Conservation (phyloP, 2,113 vertebrate genomes). For the Murina feae region DNA sequence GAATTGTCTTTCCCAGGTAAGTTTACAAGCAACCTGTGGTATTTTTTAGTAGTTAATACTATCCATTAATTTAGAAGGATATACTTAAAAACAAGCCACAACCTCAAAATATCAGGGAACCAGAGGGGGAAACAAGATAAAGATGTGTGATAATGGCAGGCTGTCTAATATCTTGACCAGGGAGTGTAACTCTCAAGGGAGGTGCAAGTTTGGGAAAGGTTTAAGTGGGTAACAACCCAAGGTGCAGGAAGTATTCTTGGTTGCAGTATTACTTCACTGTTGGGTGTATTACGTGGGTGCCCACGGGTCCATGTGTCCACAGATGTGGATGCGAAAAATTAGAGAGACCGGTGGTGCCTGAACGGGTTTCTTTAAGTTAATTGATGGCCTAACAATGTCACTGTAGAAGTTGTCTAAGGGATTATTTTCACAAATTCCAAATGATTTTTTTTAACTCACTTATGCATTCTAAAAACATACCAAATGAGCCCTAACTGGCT, state of each 20-base stretch:
- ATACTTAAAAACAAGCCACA: not conserved
- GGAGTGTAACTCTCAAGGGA: not conserved
- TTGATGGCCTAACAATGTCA: not conserved
- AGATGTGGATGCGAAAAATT: not conserved
- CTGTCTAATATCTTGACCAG: not conserved
- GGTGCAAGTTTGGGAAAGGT: not conserved
- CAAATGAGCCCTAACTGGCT: no score
- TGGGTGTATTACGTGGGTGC: not conserved
- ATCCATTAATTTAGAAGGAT: not conserved
- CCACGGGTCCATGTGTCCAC: not conserved
- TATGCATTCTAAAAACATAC: not conserved
- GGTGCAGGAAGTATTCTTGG: not conserved
- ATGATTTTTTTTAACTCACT: not conserved
- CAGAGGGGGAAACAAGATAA: not conserved
- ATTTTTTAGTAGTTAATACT: not conserved
- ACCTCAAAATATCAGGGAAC: not conserved
- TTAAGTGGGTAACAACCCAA: not conserved
- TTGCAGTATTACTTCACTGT: not conserved
- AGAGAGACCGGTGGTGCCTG: not conserved
- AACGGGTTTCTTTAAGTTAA: not conserved
- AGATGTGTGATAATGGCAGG: not conserved
- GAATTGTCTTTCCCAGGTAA: constrained; percentile 88
- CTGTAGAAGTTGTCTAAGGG: not conserved
- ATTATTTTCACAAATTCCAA: not conserved
- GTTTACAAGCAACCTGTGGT: constrained; percentile 35